A percentile compares a stretch with the other conserved stretches of the same genome.
These are phyloP conservation scores for Eufriesea mexicana DNA, from an alignment of 1,140 invertebrate species.

Conservation along the genomic window DNA sequence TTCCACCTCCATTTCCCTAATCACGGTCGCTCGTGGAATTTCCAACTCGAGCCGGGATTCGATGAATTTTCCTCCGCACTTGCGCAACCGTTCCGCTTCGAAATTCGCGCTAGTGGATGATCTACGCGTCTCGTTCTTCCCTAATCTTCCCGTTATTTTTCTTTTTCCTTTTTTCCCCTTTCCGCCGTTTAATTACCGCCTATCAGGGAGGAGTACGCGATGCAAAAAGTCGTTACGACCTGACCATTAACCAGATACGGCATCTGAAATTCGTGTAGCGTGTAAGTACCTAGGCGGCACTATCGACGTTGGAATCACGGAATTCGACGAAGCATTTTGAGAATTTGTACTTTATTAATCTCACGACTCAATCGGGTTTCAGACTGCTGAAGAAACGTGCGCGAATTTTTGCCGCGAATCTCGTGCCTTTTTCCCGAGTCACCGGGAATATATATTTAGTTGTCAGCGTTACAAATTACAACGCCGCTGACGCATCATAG, in stretches of 20 bases:
- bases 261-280: background rate
- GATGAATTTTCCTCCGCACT: background rate
- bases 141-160: too few relatives aligned
- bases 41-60: background rate
- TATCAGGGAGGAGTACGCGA: background rate
- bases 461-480: background rate
- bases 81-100: background rate
- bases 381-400: background rate
- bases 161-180: background rate
- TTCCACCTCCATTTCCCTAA: background rate
- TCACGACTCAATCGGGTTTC: too few relatives aligned
- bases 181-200: background rate
- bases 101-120: rapidly evolving
- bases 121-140: too few relatives aligned
- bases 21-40: background rate
- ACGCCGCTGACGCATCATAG: background rate
- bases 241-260: background rate
- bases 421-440: background rate
- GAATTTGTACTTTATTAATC: background rate
- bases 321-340: background rate
- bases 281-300: background rate
- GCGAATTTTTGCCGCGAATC: background rate
- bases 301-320: too few relatives aligned
- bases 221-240: too few relatives aligned
- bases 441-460: background rate